Evolutionary conservation across 2,113 vertebrate species (phyloP), one percentile per base, ranked within the genome.

Genomic region (Coptodon bakossiorum): DNA sequence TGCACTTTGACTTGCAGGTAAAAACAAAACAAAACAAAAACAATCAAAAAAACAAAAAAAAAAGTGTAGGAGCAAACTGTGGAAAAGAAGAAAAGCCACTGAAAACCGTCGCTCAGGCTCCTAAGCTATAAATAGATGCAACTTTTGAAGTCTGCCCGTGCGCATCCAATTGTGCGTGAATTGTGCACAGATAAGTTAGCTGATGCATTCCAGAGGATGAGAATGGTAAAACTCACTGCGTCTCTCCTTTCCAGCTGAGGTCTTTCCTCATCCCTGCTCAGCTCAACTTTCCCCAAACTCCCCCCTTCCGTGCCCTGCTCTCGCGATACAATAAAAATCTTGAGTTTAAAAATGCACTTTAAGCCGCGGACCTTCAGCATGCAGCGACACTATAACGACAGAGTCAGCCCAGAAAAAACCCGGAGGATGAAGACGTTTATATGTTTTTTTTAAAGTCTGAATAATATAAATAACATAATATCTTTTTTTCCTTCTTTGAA

Each of bases 151-250:
- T 84, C 54, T 82, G 86, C 80, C 85, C 86, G 89, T 83, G 92
- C 88, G 93, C 94, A 93, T 94, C 93, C 88, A 93, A 89, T 57
- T 86, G 89, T 14, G 91, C 78, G 81, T 89, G 86, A 83, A 91
- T 89, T 94, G 53, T 89, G 90, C 85, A 52, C 86, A 92, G 90
- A 91, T 91, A 88, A 92, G 89, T 93, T 40, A 93, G 94, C 89
- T 92, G 93, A 93, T 90, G 90, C 90, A 95, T 95, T 96, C 94
- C 90, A 83, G 84, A 90, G 91, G 95, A 95, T 95, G 95, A 93
- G 91, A 93, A 92, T 85, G 78, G 82, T 50, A 86, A 90, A 91
- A 90, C 81, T 91, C 89, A 90, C 86, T 80, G 85, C 59, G 90
- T 63, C 89, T 85, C 88, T 89, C 88, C 89, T 91, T 90, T 90